Base-by-base conservation (phyloP, 30 jellyfish, hydroid and myxozoan genomes). In the Chrysaora quinquecirrha region DNA sequence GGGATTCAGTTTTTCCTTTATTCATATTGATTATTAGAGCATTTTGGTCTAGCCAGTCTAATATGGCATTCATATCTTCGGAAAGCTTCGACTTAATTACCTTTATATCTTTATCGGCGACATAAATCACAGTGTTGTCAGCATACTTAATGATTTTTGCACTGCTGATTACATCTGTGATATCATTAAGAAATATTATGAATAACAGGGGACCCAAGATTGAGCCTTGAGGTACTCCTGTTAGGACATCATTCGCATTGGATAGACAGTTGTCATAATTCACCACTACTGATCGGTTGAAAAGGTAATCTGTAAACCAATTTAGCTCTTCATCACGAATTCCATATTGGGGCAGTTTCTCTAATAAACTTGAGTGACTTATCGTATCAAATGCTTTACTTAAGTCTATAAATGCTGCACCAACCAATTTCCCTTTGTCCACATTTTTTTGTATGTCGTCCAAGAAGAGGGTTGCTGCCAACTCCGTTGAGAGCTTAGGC, bases 231-330 rank as follows among this genome's bases (percentile, higher is more conserved):
- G 72, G 72, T 21, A 60, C 72, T 60, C 72, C 72, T 75, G 87
- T 75, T 49, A 48, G 76, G 77, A 75, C 52, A 78, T 50, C 87
- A 33, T 77, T 62, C n/a, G 64, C 30, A 80, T 61, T 78, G 32
- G 89, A 34, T 78, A 84, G 63, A 49, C 73, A 46, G 61, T 67
- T 27, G 20, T 64, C 90, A 43, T 48, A 77, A 77, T 70, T 58
- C 61, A 77, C 90, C 64, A 75, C 85, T 80, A 62, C 85, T 80
- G 90, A 46, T 23, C 74, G 85, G 90, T 66, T 3, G 72, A 60
- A 60, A 60, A 25, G 72, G 23, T 60, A 71, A 71, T 46, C 43
- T 71, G 83, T 71, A 29, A 71, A 47, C 83, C 69, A 67, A 67
- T 30, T 6, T 1, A 67, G 80, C 62, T 67, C 80, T 30, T 67